Percentiles rank a stretch among this genome's conserved stretches.
phyloP scores from a whole-genome alignment of 2,797 vertebrate species.

The Aselliscus stoliczkanus region DNA sequence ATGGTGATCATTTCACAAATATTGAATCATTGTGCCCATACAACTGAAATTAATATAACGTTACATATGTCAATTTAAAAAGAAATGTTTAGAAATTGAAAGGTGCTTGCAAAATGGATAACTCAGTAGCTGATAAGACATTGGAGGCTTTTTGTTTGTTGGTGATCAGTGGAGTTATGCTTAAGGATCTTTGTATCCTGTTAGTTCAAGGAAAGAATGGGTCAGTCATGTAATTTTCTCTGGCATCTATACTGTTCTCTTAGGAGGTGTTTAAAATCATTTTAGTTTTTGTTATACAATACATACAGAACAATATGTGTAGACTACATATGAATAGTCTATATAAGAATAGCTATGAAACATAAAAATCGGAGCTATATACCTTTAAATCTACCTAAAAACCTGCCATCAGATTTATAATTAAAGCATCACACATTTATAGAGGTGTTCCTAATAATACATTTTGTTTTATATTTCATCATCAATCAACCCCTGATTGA shows the following conservation, averaged over 20 bases:
- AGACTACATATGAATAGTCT: neutral
- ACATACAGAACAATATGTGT: neutral
- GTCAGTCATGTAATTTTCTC: neutral
- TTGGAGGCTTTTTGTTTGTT: neutral
- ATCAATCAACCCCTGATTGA: neutral
- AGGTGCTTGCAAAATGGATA: neutral
- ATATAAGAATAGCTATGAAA: neutral
- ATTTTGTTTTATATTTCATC: neutral
- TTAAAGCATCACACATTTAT: neutral
- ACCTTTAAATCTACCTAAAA: neutral
- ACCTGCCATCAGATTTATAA: neutral
- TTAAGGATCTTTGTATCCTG: neutral
- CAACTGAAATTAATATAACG: neutral
- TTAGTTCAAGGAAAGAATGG: neutral
- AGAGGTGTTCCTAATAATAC: neutral
- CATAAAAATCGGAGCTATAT: neutral
- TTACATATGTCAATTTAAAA: neutral
- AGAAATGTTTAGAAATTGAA: neutral
- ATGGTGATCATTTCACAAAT: neutral
- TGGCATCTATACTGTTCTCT: neutral
- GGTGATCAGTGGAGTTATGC: neutral
- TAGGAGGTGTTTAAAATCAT: neutral
- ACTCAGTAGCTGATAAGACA: neutral
- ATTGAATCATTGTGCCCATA: neutral
- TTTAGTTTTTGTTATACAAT: neutral